phyloP scores from a whole-genome alignment of 2,888 invertebrate genomes.

The Archaeoteleia sp. region DNA sequence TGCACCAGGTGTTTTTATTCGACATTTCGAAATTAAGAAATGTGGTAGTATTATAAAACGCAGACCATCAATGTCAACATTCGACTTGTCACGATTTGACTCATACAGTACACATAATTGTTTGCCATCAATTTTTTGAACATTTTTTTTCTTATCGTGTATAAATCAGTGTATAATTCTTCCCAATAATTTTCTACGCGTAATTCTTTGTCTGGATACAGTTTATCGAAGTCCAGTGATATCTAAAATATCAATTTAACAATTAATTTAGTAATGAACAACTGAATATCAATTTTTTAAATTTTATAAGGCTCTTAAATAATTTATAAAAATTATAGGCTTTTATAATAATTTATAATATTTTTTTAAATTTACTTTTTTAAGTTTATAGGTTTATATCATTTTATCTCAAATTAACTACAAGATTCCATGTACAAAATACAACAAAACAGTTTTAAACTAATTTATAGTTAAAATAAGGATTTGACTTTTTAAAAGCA shows the following conservation, averaged over 20 bases:
- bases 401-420: no score
- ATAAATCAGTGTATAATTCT: not conserved
- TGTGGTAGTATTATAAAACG: constrained; percentile 10
- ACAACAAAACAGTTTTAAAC: no score
- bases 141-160: not conserved
- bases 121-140: not conserved
- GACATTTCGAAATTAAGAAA: constrained; percentile 2
- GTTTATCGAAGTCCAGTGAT: constrained; percentile 2
- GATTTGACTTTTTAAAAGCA: no score
- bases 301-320: no score
- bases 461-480: not conserved
- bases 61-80: constrained; percentile 6
- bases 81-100: not conserved
- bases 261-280: not conserved
- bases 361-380: no score
- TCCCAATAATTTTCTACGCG: not conserved
- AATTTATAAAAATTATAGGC: no score
- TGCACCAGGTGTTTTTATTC: constrained; percentile 12
- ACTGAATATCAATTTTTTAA: no score
- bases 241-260: not conserved
- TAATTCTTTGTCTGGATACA: constrained; percentile 6
- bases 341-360: no score
- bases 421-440: no score
- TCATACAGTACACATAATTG: constrained; percentile 7
- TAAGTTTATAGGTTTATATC: no score